Evolutionary conservation across 2,113 vertebrate genomes (phyloP).

Genomic region (Albula goreensis): DNA sequence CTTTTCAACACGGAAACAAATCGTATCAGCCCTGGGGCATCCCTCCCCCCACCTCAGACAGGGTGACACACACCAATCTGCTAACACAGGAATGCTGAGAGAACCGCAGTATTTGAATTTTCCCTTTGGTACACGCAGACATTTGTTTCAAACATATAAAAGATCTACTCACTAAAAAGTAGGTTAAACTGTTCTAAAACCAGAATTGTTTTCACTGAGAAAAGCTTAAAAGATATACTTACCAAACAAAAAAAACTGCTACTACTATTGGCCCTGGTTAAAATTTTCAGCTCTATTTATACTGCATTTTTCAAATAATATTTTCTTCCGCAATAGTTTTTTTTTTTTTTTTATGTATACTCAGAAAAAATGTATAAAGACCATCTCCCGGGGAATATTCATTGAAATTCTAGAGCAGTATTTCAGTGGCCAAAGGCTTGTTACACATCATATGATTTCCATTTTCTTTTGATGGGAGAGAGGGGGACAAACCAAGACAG

Average conservation of each 20-base stretch:
- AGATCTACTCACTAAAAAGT: not conserved
- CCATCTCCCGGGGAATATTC: not conserved
- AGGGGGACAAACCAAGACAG: not conserved
- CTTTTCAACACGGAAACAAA: conserved; percentile 52
- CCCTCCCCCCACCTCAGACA: conserved; percentile 38
- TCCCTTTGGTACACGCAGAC: not conserved
- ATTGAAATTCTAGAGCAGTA: conserved; percentile 5
- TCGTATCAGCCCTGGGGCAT: conserved; percentile 45
- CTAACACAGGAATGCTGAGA: not conserved
- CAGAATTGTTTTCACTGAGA: not conserved
- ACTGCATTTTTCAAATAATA: too few relatives aligned
- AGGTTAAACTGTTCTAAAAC: not conserved
- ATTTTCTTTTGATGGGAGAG: not conserved
- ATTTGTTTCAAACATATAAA: not conserved
- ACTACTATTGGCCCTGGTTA: too few relatives aligned
- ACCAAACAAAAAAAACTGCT: too few relatives aligned
- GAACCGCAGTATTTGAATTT: not conserved
- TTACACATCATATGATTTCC: not conserved
- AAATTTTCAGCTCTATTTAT: too few relatives aligned
- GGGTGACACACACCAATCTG: not conserved
- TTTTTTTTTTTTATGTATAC: not conserved
- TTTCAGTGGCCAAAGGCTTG: not conserved
- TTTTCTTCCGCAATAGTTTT: not conserved
- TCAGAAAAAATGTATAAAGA: not conserved
- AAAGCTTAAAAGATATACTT: not conserved